Conservation (phyloP, 1,140 invertebrate species). For the Parapsyche elsis region DNA sequence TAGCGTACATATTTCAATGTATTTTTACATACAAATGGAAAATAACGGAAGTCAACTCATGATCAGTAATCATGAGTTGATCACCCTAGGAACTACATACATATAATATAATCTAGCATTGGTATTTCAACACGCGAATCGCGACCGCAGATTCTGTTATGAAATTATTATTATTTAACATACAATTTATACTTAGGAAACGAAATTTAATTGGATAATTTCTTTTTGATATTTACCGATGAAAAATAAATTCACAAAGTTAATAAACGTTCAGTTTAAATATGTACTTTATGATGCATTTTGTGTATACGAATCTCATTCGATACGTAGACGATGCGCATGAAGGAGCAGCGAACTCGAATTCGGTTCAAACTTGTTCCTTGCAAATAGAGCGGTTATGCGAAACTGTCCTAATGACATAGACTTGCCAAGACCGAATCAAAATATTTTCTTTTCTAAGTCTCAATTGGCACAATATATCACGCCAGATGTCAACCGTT, state of each 20-base stretch:
- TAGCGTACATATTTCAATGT: not conserved
- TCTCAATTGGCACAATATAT: not conserved
- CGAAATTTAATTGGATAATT: not conserved
- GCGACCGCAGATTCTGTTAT: no score
- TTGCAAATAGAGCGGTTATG: slow-evolving; percentile 45
- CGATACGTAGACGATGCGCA: not conserved
- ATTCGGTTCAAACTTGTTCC: slow-evolving; percentile 30
- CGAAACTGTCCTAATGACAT: slow-evolving; percentile 27
- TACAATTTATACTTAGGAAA: not conserved
- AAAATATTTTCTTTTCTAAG: slow-evolving; percentile 8
- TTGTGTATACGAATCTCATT: not conserved
- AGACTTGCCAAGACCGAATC: slow-evolving; percentile 25
- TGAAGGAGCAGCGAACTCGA: not conserved
- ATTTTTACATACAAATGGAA: not conserved
- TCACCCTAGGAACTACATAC: not conserved
- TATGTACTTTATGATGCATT: not conserved
- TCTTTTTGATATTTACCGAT: no score
- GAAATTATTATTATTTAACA: no score
- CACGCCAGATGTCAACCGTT: no score
- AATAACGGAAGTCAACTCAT: not conserved
- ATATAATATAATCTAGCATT: not conserved
- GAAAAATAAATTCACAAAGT: no score
- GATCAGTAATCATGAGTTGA: no score
- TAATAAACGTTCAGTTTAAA: not conserved
- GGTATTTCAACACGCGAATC: not conserved